Evolutionary conservation across 1,140 invertebrate species (phyloP), one percentile per base, ranked within the genome.

Genomic region (Portunus trituberculatus): DNA sequence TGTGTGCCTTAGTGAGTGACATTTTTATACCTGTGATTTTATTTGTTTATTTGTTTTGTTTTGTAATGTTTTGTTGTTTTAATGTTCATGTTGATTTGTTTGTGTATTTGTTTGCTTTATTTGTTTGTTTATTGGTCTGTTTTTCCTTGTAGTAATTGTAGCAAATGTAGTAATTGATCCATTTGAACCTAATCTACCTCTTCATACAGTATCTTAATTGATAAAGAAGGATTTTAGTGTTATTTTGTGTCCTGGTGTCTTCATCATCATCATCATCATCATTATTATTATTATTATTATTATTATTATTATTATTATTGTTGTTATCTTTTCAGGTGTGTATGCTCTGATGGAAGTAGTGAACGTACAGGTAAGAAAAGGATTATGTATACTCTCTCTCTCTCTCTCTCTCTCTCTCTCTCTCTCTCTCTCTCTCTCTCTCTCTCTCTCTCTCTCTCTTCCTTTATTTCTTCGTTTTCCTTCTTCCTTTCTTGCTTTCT

Each of bases 341-440:
- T 94, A 94, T 91, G 93, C 39, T 94, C 93, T 91, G 59, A 94
- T 94, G 88, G 88, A 94, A 45, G 93, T 91, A 28, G 87, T 94
- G 93, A 90, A 84, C 48, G 87, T 94, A 25, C 87, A 94, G 93
- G 93, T 94, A 94, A 93, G 90, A 10, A 93, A 25, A 28, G 12
- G 16, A 10, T 59, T 4, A 1, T 45, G 31, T 39, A 39, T 39
- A 39, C 29, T 67, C 67, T 76, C 67, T 76, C 67, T 76, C 67
- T 76, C 67, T 76, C 67, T 76, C 67, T 76, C 46, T 90, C 88
- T 90, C 88, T 90, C 88, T 90, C 88, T 90, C 88, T 90, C 88
- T 90, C 88, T 90, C 88, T 90, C 88, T 90, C 88, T 90, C 88
- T 90, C 88, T 90, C 88, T 90, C 88, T 90, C 88, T 90, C 88